Conservation (phyloP, 2,888 invertebrate genomes). For the Frankliniella intonsa region DNA sequence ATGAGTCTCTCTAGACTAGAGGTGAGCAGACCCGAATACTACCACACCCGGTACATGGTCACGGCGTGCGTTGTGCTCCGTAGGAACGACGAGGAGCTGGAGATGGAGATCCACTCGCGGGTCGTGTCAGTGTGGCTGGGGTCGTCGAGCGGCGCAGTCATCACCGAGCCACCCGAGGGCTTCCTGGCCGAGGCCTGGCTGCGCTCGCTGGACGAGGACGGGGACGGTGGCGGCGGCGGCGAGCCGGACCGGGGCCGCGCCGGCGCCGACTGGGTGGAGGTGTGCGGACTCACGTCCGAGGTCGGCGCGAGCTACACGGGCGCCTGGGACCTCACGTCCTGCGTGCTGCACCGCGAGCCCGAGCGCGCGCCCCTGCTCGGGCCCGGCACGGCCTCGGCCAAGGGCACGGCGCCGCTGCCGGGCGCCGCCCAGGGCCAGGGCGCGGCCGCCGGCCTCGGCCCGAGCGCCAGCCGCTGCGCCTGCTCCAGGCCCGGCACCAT, state of each 20-base stretch:
- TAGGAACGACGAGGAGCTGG: slow-evolving; percentile 63
- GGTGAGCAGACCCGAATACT: too few species aligned
- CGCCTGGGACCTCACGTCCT: slow-evolving; percentile 59
- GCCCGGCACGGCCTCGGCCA: slow-evolving; percentile 43
- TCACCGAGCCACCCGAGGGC: slow-evolving; percentile 1
- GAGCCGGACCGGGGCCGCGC: not conserved
- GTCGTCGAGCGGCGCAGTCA: slow-evolving; percentile 29
- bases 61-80: slow-evolving; percentile 31
- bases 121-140: slow-evolving; percentile 48
- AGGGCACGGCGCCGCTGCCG: slow-evolving; percentile 48
- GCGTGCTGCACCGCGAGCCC: slow-evolving; percentile 32
- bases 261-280: slow-evolving; percentile 35
- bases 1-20: too few species aligned
- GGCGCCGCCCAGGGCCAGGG: slow-evolving; percentile 41
- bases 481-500: slow-evolving; percentile 61
- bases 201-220: not conserved
- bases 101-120: slow-evolving; percentile 61
- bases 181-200: slow-evolving; percentile 9
- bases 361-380: slow-evolving; percentile 42
- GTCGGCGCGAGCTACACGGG: slow-evolving; percentile 45
- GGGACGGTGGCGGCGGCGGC: slow-evolving; percentile 35
- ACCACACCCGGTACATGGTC: not conserved
- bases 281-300: slow-evolving; percentile 38
- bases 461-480: slow-evolving; percentile 51
- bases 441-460: slow-evolving; percentile 46